Evolutionary conservation across 2,113 vertebrate species (phyloP), one percentile per base, ranked within the genome.

Genomic region (Bostrychus sinensis): DNA sequence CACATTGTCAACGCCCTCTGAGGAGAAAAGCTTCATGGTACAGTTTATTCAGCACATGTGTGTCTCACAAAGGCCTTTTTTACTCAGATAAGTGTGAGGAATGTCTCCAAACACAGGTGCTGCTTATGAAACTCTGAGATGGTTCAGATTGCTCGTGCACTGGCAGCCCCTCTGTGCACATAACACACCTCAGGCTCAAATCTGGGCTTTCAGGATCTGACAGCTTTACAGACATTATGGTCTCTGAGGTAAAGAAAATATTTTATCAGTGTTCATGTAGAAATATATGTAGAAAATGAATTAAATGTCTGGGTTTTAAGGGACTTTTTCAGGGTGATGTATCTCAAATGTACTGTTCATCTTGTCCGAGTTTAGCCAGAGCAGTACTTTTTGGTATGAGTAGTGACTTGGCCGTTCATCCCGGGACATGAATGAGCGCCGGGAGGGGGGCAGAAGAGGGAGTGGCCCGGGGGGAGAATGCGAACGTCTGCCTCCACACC

Each of bases 81-180:
- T 68, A 77, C 87, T 86, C 73, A 86, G 82, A 88, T 87, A 83
- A 81, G 72, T 75, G 78, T 78, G 87, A 71, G 91, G 91, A 91
- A 92, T 91, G 89, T 89, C 87, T 90, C 85, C 83, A 86, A 91
- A 90, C 86, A 91, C 92, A 92, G 92, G 92, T 92, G 92, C 84
- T 90, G 70, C 85, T 89, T 87, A 90, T 89, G 87, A 92, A 91
- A 89, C 64, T 25, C 51, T 63, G 80, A 83, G 86, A 85, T 80
- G 83, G 78, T 88, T 88, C 81, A 79, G 77, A 90, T 88, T 85
- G 86, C 89, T 77, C 88, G 78, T 89, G 69, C 71, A 77, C 80
- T 88, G 84, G 86, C 88, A 79, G 80, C 86, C 83, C 56, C 65
- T 76, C 72, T 77, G 77, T 78, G 80, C 86, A 77, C 76, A 81